Evolutionary conservation across 2,888 invertebrate species (phyloP).

Genomic region (Tetrapedia diversipes): DNA sequence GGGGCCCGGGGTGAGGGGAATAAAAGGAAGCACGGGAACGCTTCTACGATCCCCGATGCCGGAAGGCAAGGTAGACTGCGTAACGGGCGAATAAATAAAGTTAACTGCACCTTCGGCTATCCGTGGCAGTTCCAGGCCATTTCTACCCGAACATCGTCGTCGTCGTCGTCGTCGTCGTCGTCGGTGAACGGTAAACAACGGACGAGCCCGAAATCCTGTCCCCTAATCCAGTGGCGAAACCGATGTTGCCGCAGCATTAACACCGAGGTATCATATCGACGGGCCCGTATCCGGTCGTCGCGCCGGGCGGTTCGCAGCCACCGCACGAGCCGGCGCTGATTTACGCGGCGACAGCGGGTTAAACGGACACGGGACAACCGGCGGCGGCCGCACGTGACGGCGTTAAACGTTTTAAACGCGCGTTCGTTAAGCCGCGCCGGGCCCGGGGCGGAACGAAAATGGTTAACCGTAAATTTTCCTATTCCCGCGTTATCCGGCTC

Average conservation of each 20-base stretch:
- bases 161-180: conserved; percentile 16
- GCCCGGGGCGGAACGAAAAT: conserved; percentile 42
- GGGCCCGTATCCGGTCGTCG: background rate
- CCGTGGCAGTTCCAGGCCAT: conserved; percentile 52
- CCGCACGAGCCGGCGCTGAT: conserved; percentile 30
- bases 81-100: conserved; percentile 55
- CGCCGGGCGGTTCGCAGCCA: background rate
- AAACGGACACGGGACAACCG: conserved; percentile 5
- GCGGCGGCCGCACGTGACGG: conserved; percentile 20
- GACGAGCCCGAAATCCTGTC: conserved; percentile 32
- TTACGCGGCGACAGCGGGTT: conserved; percentile 43
- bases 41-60: conserved; percentile 27
- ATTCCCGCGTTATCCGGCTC: conserved; percentile 61
- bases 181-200: conserved; percentile 50
- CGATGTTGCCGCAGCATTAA: conserved; percentile 51
- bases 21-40: conserved; percentile 34
- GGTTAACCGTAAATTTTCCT: conserved; percentile 64
- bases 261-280: conserved; percentile 45
- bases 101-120: conserved; percentile 55
- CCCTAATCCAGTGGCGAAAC: conserved; percentile 45
- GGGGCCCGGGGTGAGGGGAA: conserved; percentile 4
- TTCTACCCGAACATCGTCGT: conserved; percentile 48
- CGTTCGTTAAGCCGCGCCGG: conserved; percentile 50
- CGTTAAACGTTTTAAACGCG: conserved; percentile 43
- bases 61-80: conserved; percentile 51